These are phyloP conservation scores for Berghia stephanieae DNA, from an alignment of 1,140 invertebrate species.

Conservation along the genomic window DNA sequence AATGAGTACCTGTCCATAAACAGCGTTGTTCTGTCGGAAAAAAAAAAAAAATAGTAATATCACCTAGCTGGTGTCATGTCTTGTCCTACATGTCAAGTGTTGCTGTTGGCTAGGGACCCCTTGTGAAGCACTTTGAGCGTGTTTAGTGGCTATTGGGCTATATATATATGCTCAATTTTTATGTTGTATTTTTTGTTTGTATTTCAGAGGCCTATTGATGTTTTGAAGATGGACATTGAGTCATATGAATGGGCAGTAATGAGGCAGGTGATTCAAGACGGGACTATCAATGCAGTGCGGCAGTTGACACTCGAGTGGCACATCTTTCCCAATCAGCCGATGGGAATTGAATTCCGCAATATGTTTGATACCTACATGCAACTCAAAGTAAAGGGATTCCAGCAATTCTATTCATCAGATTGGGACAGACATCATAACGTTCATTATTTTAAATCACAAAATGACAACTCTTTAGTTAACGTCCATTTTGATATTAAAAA, in stretches of 20 bases:
- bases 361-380: constrained; percentile 25
- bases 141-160: too few relatives aligned
- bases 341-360: constrained; percentile 1
- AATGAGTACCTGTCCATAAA: too few relatives aligned
- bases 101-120: too few relatives aligned
- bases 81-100: too few relatives aligned
- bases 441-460: constrained; percentile 30
- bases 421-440: background rate
- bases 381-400: constrained; percentile 20
- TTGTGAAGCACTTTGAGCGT: too few relatives aligned
- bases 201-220: constrained; percentile 28
- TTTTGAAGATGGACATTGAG: constrained; percentile 38
- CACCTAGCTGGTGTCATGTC: too few relatives aligned
- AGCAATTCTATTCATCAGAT: constrained; percentile 9
- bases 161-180: too few relatives aligned
- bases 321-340: constrained; percentile 34
- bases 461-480: constrained; percentile 28
- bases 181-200: background rate
- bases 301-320: constrained; percentile 36
- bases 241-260: constrained; percentile 35
- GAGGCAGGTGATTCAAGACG: constrained; percentile 18
- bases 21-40: too few relatives aligned
- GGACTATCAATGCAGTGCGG: background rate
- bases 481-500: too few relatives aligned
- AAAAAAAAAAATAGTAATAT: too few relatives aligned